Evolutionary conservation across 2,113 vertebrate species (phyloP).

Genomic region (Mionectes macconnelli): DNA sequence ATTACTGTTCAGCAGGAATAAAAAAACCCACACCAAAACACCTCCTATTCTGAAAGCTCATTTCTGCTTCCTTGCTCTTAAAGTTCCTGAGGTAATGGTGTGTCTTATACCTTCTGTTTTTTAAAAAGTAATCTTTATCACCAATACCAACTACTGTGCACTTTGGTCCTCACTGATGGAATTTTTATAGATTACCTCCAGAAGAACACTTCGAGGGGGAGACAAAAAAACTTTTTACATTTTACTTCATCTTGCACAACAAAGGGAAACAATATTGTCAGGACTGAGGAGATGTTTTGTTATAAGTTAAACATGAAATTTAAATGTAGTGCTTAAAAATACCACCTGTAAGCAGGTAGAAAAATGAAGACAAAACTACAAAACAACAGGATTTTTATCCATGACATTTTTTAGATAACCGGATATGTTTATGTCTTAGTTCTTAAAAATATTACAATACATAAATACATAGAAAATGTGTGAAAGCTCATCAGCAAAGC

Average conservation of each 20-base stretch:
- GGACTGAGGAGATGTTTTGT: background rate
- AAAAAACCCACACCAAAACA: background rate
- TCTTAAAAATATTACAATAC: background rate
- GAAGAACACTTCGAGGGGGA: background rate
- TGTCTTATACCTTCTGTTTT: conserved; percentile 18
- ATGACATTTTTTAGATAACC: background rate
- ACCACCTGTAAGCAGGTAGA: background rate
- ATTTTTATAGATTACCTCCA: conserved; percentile 39
- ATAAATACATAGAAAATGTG: background rate
- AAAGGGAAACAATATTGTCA: background rate
- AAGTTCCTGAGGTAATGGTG: background rate
- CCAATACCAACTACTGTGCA: conserved; percentile 36
- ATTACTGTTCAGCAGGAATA: background rate
- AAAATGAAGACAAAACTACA: background rate
- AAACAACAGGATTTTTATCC: background rate
- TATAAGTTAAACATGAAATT: conserved; percentile 8
- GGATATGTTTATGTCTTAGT: background rate
- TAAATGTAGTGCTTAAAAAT: conserved; percentile 19
- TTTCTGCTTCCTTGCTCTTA: conserved; percentile 37
- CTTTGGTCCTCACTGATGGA: conserved; percentile 26
- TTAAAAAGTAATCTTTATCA: conserved; percentile 50
- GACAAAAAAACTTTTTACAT: background rate
- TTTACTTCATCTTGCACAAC: background rate
- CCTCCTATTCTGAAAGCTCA: background rate
- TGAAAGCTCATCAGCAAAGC: background rate